A percentile compares a stretch with the other conserved stretches of the same genome.
phyloP scores from a whole-genome alignment of 2,797 vertebrate species.

The Pantherophis alleghaniensis region DNA sequence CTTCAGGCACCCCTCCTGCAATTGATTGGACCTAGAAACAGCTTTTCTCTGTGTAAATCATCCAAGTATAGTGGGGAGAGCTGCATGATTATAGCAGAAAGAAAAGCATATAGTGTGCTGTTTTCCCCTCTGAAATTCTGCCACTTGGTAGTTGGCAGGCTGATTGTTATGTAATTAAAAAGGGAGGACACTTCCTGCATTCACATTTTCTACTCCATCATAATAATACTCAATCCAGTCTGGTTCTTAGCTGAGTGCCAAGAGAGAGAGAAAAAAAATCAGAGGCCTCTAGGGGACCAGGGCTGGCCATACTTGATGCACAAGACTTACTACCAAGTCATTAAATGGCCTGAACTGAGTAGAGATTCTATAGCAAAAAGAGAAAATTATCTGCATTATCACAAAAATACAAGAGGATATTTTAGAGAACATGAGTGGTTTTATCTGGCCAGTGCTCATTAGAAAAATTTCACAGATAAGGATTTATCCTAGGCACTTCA shows the following conservation, averaged over 20 bases:
- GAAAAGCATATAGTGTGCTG: background rate
- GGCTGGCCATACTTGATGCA: background rate
- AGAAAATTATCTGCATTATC: constrained; percentile 1
- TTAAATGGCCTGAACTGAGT: background rate
- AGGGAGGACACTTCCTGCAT: background rate
- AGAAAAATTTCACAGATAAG: constrained; percentile 9
- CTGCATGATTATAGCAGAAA: background rate
- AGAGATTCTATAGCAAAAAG: constrained; percentile 13
- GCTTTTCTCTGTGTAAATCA: background rate
- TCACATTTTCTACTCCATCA: background rate
- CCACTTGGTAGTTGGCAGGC: background rate
- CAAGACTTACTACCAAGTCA: constrained; percentile 1
- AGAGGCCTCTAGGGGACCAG: background rate
- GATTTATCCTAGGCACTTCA: background rate
- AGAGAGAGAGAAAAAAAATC: background rate
- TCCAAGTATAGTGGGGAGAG: background rate
- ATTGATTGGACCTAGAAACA: background rate
- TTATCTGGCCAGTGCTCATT: background rate
- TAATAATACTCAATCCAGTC: background rate
- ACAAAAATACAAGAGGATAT: background rate
- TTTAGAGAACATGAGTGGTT: background rate
- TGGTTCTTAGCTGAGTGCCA: background rate
- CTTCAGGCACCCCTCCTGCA: background rate
- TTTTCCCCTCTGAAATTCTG: background rate
- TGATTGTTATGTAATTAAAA: background rate